phyloP scores from a whole-genome alignment of 1,140 invertebrate genomes.

The Antheraea pernyi region DNA sequence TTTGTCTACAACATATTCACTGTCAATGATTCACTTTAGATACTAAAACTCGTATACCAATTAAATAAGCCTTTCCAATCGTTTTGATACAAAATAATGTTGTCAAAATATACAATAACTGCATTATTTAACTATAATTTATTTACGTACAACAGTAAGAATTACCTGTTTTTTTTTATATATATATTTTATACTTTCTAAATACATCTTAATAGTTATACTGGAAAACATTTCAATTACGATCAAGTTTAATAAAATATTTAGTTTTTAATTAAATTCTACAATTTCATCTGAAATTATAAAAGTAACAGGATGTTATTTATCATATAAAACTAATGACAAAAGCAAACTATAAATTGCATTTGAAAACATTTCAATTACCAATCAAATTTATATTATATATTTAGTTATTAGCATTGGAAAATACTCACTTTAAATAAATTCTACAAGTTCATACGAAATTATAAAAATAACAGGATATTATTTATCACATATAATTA shows the following conservation, averaged over 20 bases:
- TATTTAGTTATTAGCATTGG: no score
- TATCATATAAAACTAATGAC: no score
- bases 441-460: conserved; percentile 15
- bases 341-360: no score
- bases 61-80: not conserved
- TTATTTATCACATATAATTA: no score
- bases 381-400: no score
- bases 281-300: conserved; percentile 10
- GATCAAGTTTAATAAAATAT: no score
- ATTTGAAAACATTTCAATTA: no score
- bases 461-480: not conserved
- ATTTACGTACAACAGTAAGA: conserved; percentile 48
- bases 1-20: not conserved
- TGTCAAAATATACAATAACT: conserved; percentile 61
- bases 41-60: not conserved
- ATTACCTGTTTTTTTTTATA: not conserved
- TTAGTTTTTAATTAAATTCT: not conserved
- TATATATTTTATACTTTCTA: no score
- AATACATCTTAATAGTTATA: no score
- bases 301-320: no score
- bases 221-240: no score
- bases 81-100: conserved; percentile 5
- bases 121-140: conserved; percentile 23
- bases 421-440: no score
- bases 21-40: not conserved